Evolutionary conservation across 2,888 invertebrate genomes (phyloP), one percentile per base, ranked within the genome.

Genomic region (Xanthorhoe designata): DNA sequence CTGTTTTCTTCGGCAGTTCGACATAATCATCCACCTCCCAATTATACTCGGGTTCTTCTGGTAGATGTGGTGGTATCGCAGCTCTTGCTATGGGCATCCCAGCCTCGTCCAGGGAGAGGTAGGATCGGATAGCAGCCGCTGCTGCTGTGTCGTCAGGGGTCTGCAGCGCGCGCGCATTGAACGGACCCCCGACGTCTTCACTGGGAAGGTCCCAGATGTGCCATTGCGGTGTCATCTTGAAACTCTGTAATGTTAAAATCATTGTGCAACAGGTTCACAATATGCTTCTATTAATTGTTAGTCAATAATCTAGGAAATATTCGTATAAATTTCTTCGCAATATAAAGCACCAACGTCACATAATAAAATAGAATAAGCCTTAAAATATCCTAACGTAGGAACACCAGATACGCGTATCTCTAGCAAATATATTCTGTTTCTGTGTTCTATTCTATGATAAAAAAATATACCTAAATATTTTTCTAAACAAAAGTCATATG

Each of bases 11-110:
- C n/a, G 62, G 56, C 24, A 74, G 51, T 54, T 96, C 95, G 2
- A 96, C 83, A 79, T 96, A 96, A 86, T 96, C 96, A 18, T 94
- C 84, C 47, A 95, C 95, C 78, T 95, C 95, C 96, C 96, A 96
- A 71, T 95, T 94, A 56, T 92, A 86, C 68, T 95, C 95, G 0
- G 91, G 88, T 54, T 94, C 94, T 4, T 92, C 91, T 3, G 88
- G 86, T n/a, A 92, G 80, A 42, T 89, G 84, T 0, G 92, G 94
- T 1, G 94, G 94, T 13, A 92, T 83, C n/a, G 95, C 89, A 0
- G 94, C 91, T 1, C 95, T 94, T 55, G 94, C 87, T 55, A 96
- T 76, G 0, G 96, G 96, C 52, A 91, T 87, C 0, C 96, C 96
- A 47, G 94, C 88, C 0, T 92, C 82, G 69, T 94, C 94, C 56